Evolutionary conservation across 64 coral and sea anemone genomes (phyloP).

Genomic region (Pachyseris speciosa): DNA sequence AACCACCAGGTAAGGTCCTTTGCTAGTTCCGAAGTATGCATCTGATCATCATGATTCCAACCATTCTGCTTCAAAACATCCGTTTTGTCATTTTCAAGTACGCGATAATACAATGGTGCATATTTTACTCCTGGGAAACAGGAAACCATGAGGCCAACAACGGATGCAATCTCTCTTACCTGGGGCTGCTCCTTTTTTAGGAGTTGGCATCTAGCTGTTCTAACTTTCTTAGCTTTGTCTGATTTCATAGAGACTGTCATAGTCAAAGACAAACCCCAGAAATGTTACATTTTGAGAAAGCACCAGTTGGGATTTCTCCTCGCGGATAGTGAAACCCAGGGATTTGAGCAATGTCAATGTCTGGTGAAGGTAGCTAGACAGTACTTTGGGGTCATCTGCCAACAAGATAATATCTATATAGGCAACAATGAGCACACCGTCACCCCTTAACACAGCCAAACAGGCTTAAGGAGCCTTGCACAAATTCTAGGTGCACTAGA

Average conservation of each 20-base stretch:
- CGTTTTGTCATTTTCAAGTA: constrained; percentile 64
- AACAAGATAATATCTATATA: constrained; percentile 60
- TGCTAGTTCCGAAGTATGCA: constrained; percentile 44
- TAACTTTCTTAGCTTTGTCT: constrained; percentile 29
- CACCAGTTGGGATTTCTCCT: neutral
- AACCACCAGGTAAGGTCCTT: constrained; percentile 65
- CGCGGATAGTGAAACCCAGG: constrained; percentile 5
- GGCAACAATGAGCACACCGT: constrained; percentile 40
- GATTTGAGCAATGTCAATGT: constrained; percentile 1
- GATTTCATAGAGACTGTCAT: constrained; percentile 49
- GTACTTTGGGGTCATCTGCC: constrained; percentile 1
- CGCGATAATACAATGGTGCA: constrained; percentile 37
- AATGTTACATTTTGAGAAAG: constrained; percentile 31
- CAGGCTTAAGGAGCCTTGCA: constrained; percentile 68
- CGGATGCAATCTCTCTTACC: constrained; percentile 53
- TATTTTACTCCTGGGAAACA: constrained; percentile 69
- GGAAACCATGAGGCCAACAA: constrained; percentile 55
- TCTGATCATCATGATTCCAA: constrained; percentile 26
- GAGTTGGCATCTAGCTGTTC: neutral
- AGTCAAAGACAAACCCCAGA: constrained; percentile 36
- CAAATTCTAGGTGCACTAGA: constrained; percentile 56
- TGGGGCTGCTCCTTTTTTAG: constrained; percentile 7
- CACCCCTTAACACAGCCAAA: constrained; percentile 18
- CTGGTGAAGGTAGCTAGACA: neutral
- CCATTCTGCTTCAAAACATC: constrained; percentile 33